Conservation (phyloP, 2,888 invertebrate genomes). For the Abrostola triplasia region DNA sequence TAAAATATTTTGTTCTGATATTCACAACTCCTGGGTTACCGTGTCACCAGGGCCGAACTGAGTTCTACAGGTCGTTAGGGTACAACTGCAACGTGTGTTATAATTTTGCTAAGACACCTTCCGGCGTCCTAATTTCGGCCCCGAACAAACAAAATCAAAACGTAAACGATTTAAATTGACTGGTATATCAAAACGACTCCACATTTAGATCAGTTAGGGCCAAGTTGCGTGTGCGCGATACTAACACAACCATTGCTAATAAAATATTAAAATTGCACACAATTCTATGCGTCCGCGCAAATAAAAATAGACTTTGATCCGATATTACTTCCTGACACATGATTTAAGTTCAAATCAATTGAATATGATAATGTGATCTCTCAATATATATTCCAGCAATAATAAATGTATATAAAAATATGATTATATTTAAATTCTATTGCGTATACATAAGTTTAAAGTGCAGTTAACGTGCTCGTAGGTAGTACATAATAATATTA, state of each 20-base stretch:
- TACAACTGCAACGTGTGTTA: neutral
- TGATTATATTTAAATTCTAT: slow-evolving; percentile 40
- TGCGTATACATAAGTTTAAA: slow-evolving; percentile 52
- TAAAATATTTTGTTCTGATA: slow-evolving; percentile 77
- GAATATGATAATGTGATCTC: slow-evolving; percentile 13
- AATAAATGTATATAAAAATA: slow-evolving; percentile 52
- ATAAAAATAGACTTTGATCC: slow-evolving; percentile 16
- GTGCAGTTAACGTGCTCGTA: slow-evolving; percentile 43
- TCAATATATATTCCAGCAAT: slow-evolving; percentile 27
- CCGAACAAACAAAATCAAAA: slow-evolving; percentile 17
- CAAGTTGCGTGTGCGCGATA: slow-evolving; percentile 67
- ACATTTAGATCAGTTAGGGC: slow-evolving; percentile 45
- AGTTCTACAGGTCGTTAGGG: neutral
- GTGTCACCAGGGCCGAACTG: slow-evolving; percentile 27
- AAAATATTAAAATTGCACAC: slow-evolving; percentile 83
- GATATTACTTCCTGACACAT: slow-evolving; percentile 24
- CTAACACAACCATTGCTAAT: slow-evolving; percentile 79
- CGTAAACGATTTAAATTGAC: slow-evolving; percentile 41
- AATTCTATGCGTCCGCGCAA: slow-evolving; percentile 58
- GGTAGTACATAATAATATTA: slow-evolving; percentile 24
- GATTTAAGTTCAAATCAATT: slow-evolving; percentile 3
- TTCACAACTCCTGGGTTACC: slow-evolving; percentile 72
- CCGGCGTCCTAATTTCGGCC: slow-evolving; percentile 10
- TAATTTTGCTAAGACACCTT: neutral
- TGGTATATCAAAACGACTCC: slow-evolving; percentile 47